phyloP scores from a whole-genome alignment of 2,888 invertebrate species.

The Synergus japonicus region DNA sequence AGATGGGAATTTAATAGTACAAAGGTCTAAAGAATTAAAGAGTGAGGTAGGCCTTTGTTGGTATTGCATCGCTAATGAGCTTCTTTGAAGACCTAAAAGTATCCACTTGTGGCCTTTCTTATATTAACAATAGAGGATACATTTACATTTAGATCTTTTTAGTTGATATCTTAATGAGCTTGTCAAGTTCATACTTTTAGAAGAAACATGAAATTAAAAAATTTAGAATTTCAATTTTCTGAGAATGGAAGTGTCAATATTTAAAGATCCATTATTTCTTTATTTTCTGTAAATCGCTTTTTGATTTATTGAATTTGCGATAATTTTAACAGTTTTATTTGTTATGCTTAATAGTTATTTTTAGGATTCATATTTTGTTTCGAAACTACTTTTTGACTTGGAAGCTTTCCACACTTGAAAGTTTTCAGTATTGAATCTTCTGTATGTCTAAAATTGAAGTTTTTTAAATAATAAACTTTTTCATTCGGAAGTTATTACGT shows the following conservation, averaged over 20 bases:
- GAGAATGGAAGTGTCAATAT: not conserved
- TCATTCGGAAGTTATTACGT: no score
- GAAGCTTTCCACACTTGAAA: no score
- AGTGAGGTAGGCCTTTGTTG: not conserved
- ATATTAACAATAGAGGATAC: slow-evolving; percentile 1
- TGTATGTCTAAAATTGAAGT: no score
- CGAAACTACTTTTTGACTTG: no score
- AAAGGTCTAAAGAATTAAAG: not conserved
- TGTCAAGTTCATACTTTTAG: not conserved
- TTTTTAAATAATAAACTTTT: no score
- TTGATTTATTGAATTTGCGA: not conserved
- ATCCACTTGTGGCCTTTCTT: not conserved
- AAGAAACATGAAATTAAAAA: no score
- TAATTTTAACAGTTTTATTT: not conserved
- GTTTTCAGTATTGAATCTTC: no score
- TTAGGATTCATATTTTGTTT: no score
- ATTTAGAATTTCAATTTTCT: not conserved
- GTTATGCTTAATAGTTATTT: no score
- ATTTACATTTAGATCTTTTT: not conserved
- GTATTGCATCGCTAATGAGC: slow-evolving; percentile 3
- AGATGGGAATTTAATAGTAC: no score
- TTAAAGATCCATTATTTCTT: not conserved
- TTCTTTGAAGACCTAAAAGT: slow-evolving; percentile 12
- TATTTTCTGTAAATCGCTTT: not conserved
- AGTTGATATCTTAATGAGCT: not conserved